These are phyloP conservation scores for Thryonomys swinderianus DNA, from an alignment of 2,113 vertebrate genomes.

Conservation along the genomic window DNA sequence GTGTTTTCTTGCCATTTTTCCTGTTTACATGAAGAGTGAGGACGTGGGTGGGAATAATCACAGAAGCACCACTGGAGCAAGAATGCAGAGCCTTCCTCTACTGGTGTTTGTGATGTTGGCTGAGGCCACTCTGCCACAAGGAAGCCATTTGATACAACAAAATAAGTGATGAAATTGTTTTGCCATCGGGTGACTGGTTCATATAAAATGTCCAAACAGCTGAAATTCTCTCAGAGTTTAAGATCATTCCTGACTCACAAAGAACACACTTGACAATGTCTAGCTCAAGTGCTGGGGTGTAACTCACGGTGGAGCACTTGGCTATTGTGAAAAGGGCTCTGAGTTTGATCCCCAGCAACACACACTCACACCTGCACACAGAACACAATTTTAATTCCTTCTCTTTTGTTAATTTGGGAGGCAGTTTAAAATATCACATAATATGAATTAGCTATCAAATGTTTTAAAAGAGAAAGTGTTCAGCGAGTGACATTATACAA, in stretches of 20 bases:
- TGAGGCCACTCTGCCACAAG: not conserved
- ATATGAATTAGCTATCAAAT: not conserved
- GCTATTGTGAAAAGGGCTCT: not conserved
- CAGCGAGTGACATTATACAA: not conserved
- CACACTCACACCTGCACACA: not conserved
- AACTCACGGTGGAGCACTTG: not conserved
- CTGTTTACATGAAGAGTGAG: not conserved
- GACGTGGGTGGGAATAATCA: not conserved
- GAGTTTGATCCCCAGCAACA: not conserved
- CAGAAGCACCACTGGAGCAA: not conserved
- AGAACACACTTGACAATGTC: constrained; percentile 37
- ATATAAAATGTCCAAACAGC: constrained; percentile 32
- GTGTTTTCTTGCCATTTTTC: not conserved
- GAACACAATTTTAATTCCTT: constrained; percentile 42
- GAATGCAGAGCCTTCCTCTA: not conserved
- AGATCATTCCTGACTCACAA: constrained; percentile 30
- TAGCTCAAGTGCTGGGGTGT: not conserved
- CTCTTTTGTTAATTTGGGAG: not conserved
- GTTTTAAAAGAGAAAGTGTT: not conserved
- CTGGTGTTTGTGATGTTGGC: not conserved
- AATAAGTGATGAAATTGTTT: constrained; percentile 8
- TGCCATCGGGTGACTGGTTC: not conserved
- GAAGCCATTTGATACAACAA: constrained; percentile 30
- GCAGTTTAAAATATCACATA: constrained; percentile 29
- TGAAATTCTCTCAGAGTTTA: constrained; percentile 31